Evolutionary conservation across 64 coral and sea anemone species (phyloP), one percentile per base, ranked within the genome.

Genomic region (Hydrozoanthus tunicans): DNA sequence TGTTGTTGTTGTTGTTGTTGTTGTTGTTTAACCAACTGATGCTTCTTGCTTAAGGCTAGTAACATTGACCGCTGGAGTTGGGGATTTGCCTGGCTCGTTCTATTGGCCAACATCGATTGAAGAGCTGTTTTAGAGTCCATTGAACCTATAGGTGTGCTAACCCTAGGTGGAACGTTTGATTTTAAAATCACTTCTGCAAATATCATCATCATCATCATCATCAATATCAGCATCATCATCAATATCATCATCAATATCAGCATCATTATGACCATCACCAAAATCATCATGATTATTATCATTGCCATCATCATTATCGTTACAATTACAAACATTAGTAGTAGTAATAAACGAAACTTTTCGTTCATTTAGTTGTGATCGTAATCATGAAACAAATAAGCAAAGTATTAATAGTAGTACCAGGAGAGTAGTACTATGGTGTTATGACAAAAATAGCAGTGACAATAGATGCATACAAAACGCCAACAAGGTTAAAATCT

Each of bases 1-100:
- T 57, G 20, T 26, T 95, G 91, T 83, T 92, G 85, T 10, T 70
- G 63, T 12, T 92, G 91, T 5, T 94, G 92, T 1, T 91, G 94
- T 56, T 90, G 91, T 15, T 91, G 94, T 91, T 96, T 88, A 78
- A 56, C 76, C 57, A 83, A 73, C 6, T 78, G 91, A 6, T 86
- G 64, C 63, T 91, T 72, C 13, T 91, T 80, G 32, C 32, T 43
- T 9, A 83, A 9, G 11, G 90, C 86, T 12, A 92, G 61, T 32
- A 74, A 81, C 5, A 62, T 17, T 63, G 91, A 70, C 11, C 79
- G 70, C 8, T 70, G 32, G 53, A 77, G 70, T 57, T 90, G 77
- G 17, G 82, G 69, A 17, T 89, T 56, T 52, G 25, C 32, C 24
- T 77, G 79, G n/a, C 11, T 6, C 6, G 53, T 69, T 15, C 90